Base-by-base conservation (phyloP, 2,888 invertebrate genomes). In the Protodeltote pygarga region DNA sequence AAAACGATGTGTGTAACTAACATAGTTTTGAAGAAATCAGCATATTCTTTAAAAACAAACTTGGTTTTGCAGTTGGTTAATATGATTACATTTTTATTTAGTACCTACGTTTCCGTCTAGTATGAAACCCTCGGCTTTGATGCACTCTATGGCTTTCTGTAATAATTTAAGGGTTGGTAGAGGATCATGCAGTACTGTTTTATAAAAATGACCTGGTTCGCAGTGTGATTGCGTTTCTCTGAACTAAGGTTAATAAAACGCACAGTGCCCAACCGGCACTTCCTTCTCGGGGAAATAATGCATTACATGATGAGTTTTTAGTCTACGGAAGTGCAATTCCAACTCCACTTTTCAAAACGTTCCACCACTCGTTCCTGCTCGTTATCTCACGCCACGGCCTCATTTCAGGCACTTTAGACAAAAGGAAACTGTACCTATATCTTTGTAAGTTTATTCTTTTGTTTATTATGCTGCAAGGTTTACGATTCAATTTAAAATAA, bases 301-400 rank as follows among this genome's bases (percentile, higher is more conserved):
- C 68, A 74, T 70, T 75, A 73, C 72, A 73, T 53, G 65, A 65
- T 55, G 65, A 64, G 58, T 71, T 69, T 74, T 62, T 68, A n/a
- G n/a, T 75, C 66, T 70, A 60, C 65, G 54, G 68, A 46, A 64
- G 60, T 48, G 66, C 71, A 73, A 65, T 70, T 48, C 53, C 61
- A 51, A 60, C 61, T 62, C 62, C 34, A 63, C 64, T 68, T 71
- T 74, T 72, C 64, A 57, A 71, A 77, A 73, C 67, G 70, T 80
- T 81, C 71, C 74, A 73, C 71, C 72, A 71, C 73, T 80, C 72
- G 69, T 79, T 79, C 78, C 81, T 65, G 78, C 84, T 89, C 85
- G 83, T 89, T 91, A 90, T 87, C 85, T 86, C 82, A 69, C 75
- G 67, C 73, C 75, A 64, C 79, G 87, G 76, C 89, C 89, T 81